Evolutionary conservation across 2,113 vertebrate species (phyloP), one percentile per base, ranked within the genome.

Genomic region (Neodontobutis hainanensis): DNA sequence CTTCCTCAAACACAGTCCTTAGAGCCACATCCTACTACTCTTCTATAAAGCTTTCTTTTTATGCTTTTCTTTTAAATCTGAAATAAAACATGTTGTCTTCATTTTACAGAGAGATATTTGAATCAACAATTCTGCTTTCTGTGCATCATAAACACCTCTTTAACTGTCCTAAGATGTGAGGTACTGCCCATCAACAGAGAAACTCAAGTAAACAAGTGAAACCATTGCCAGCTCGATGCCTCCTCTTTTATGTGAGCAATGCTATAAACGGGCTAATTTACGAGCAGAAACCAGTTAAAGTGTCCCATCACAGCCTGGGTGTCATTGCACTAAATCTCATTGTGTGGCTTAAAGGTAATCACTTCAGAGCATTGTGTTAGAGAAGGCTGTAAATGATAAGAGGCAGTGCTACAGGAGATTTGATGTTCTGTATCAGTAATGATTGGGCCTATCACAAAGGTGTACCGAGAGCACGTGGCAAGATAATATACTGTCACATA

Each of bases 331-430:
- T 85, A 55, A 83, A 74, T 85, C 58, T 68, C 60, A 70, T 53
- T 70, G 49, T 75, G 62, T 50, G 52, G 52, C 64, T 66, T 74
- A 59, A 50, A 79, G 52, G 62, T 78, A 77, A 84, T 79, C 78
- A 75, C 53, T 76, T 68, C 34, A 52, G 42, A 55, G 14, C 59
- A 70, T 78, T 87, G 71, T 83, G 53, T 70, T 74, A 38, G 57
- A 75, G 11, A 70, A 19, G 50, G 55, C 68, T 75, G 59, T 85
- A 86, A 85, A 77, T 65, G 74, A 85, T 80, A 85, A 83, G 65
- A 75, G 56, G 57, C 12, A 32, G 9, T 53, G 19, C 68, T 70
- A 50, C 45, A 43, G 61, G n/a, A 70, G 61, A 78, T 73, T 60
- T 73, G 66, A 75, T 73, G 63, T 36, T 27, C 58, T 45, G 49